Percentiles rank a stretch among this genome's conserved stretches.
Conservation (phyloP, 2,888 invertebrate species). For the Xylota segnis region DNA sequence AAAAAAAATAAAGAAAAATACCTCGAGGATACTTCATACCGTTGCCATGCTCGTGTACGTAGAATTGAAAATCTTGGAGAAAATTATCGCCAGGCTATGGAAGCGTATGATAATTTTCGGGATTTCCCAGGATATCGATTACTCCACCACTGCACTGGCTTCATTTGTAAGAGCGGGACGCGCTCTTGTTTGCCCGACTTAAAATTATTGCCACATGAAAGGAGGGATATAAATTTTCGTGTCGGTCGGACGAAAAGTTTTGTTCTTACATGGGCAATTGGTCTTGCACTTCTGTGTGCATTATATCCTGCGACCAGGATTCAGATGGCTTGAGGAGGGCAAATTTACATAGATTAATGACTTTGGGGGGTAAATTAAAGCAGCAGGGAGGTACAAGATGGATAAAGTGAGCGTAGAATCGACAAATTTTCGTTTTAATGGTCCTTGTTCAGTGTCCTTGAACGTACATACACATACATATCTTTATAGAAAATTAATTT, state of each 20-base stretch:
- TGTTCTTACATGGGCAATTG: slow-evolving; percentile 77
- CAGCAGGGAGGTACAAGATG: slow-evolving; percentile 30
- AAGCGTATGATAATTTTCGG: slow-evolving; percentile 75
- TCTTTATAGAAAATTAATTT: slow-evolving; percentile 74
- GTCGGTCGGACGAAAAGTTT: slow-evolving; percentile 75
- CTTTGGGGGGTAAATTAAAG: slow-evolving; percentile 73
- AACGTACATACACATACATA: slow-evolving; percentile 29
- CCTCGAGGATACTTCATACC: slow-evolving; percentile 30
- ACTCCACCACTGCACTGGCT: slow-evolving; percentile 41
- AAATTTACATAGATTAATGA: slow-evolving; percentile 77
- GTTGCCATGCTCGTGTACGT: not conserved
- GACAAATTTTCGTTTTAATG: slow-evolving; percentile 71
- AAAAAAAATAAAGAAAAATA: slow-evolving; percentile 28
- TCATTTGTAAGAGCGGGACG: slow-evolving; percentile 34
- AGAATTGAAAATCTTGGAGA: slow-evolving; percentile 71
- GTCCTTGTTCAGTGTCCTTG: slow-evolving; percentile 69
- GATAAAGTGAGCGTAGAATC: slow-evolving; percentile 52
- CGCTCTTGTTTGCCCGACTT: slow-evolving; percentile 65
- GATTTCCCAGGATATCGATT: slow-evolving; percentile 76
- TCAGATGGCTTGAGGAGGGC: slow-evolving; percentile 53
- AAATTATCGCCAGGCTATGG: slow-evolving; percentile 70
- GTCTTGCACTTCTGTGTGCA: slow-evolving; percentile 74
- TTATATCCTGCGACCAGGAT: slow-evolving; percentile 63
- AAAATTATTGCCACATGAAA: slow-evolving; percentile 76
- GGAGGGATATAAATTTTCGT: slow-evolving; percentile 70